Conservation (phyloP, 2,113 vertebrate species). For the Zosterops hypoxanthus region DNA sequence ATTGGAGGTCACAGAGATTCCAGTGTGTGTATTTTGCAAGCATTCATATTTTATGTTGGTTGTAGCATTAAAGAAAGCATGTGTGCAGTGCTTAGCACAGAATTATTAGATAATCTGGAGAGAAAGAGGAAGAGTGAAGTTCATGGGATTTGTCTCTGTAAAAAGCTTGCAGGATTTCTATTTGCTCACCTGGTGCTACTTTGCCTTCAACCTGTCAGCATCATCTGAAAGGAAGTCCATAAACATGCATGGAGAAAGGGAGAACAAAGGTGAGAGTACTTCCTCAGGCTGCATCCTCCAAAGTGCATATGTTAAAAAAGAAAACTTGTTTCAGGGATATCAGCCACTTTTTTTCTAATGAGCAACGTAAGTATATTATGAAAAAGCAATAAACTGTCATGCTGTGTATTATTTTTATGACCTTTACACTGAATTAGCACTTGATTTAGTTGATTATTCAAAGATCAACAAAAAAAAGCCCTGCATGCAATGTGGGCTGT, state of each 20-base stretch:
- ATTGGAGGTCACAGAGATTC: neutral
- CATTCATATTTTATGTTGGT: neutral
- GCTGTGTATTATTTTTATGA: neutral
- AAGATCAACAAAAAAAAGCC: neutral
- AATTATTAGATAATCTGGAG: neutral
- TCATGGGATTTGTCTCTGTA: neutral
- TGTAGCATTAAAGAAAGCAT: neutral
- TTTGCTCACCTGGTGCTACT: neutral
- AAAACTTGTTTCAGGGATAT: neutral
- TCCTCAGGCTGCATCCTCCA: neutral
- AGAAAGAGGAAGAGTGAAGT: neutral
- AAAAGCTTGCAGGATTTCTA: neutral
- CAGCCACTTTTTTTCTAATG: neutral
- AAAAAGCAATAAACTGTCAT: neutral
- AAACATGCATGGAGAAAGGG: neutral
- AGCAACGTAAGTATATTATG: neutral
- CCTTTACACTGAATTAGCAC: neutral
- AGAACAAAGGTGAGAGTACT: neutral
- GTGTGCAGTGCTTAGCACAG: neutral
- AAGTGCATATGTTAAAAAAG: neutral
- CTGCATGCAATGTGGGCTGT: neutral
- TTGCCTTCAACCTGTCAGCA: neutral
- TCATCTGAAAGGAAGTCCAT: neutral
- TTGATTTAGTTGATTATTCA: neutral
- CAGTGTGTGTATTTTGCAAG: neutral